Evolutionary conservation across 1,140 invertebrate species (phyloP).

Genomic region (Macrosteles quadrilineatus): DNA sequence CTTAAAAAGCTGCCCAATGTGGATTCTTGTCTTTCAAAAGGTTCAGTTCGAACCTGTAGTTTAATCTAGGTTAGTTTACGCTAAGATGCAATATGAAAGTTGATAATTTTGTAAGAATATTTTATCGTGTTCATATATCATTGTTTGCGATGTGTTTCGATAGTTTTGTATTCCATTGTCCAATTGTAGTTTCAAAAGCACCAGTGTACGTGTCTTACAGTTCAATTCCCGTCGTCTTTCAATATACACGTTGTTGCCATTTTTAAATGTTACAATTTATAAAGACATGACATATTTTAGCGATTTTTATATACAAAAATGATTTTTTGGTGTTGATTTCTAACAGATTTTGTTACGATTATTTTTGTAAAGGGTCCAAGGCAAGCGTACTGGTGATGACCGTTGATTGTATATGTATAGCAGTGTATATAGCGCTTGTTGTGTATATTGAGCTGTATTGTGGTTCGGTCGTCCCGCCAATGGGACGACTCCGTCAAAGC

Average conservation of each 20-base stretch:
- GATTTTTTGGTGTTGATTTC: conserved; percentile 1
- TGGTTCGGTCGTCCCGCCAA: background rate
- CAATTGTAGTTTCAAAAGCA: too few relatives aligned
- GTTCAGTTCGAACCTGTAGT: too few relatives aligned
- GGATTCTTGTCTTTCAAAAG: too few relatives aligned
- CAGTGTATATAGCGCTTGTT: conserved; percentile 6
- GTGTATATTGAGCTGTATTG: background rate
- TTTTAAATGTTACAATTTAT: conserved; percentile 12
- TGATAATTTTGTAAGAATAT: too few relatives aligned
- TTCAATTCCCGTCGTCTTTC: conserved; percentile 13
- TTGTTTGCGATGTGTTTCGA: too few relatives aligned
- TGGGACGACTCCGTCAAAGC: conserved; percentile 11
- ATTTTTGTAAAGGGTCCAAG: conserved; percentile 21
- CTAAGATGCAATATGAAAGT: too few relatives aligned
- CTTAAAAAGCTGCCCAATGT: too few relatives aligned
- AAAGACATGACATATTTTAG: conserved; percentile 12
- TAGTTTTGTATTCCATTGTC: too few relatives aligned
- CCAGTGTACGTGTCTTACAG: too few relatives aligned
- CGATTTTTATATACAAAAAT: conserved; percentile 2
- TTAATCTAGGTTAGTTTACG: too few relatives aligned
- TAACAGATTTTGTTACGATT: conserved; percentile 9
- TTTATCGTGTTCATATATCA: too few relatives aligned
- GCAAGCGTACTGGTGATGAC: conserved; percentile 4
- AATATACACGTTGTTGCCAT: conserved; percentile 10
- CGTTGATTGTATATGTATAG: background rate